Percentiles rank a stretch among this genome's conserved stretches.
Conservation (phyloP, 2,888 invertebrate genomes). For the Nymphalis polychloros region DNA sequence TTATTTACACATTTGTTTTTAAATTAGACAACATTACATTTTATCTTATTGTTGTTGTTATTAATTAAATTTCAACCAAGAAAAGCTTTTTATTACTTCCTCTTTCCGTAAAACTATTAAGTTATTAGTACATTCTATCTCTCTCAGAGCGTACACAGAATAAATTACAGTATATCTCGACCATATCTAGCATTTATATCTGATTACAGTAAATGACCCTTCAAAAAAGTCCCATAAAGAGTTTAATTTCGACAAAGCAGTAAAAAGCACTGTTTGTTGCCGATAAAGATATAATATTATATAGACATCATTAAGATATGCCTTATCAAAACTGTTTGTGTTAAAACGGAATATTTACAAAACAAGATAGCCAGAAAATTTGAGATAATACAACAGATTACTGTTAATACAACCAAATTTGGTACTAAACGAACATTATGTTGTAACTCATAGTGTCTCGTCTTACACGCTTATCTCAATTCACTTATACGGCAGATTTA, state of each 20-base stretch:
- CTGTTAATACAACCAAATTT: slow-evolving; percentile 63
- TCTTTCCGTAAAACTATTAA: background rate
- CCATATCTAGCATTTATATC: slow-evolving; percentile 38
- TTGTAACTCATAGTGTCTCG: slow-evolving; percentile 45
- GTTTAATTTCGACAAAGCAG: slow-evolving; percentile 51
- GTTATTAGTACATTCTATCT: background rate
- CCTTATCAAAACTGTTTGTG: slow-evolving; percentile 53
- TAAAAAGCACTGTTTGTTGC: slow-evolving; percentile 59
- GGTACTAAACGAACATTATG: slow-evolving; percentile 62
- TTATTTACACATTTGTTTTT: too few relatives aligned
- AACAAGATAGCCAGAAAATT: slow-evolving; percentile 46
- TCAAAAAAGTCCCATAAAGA: slow-evolving; percentile 58
- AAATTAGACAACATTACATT: too few relatives aligned
- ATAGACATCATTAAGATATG: slow-evolving; percentile 38
- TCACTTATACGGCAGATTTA: slow-evolving; percentile 47
- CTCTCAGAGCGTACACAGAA: background rate
- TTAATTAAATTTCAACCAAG: too few relatives aligned
- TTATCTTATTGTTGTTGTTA: too few relatives aligned
- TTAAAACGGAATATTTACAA: slow-evolving; percentile 61
- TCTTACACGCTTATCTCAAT: slow-evolving; percentile 67
- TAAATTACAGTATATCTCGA: background rate
- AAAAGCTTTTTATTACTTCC: background rate
- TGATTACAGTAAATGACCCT: slow-evolving; percentile 43
- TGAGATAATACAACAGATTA: slow-evolving; percentile 64
- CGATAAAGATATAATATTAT: slow-evolving; percentile 63